Evolutionary conservation across 1,140 invertebrate genomes (phyloP), one percentile per base, ranked within the genome.

Genomic region (Scaptomyza pallida): DNA sequence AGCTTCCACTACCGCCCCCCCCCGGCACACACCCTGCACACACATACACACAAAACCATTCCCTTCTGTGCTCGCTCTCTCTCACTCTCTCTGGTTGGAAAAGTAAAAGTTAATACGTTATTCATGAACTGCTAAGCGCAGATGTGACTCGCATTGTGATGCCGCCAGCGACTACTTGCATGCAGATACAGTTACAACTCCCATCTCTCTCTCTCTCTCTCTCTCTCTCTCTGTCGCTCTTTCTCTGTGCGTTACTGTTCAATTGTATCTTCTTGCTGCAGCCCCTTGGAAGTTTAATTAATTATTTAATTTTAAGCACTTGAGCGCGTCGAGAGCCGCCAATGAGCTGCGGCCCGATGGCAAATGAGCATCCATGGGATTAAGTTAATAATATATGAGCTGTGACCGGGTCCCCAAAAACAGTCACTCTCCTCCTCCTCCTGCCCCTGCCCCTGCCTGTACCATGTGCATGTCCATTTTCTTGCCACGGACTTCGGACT

Each of bases 221-320:
- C 4, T 16, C 43, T 5, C 19, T 17, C 13, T 12, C 19, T 45
- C 16, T 13, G 9, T n/a, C 15, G 8, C 19, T 44, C 19, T 6
- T n/a, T 15, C 16, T 12, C 30, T 35, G 9, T 21, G 12, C 33
- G 5, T 37, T 1, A 5, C 23, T 4, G 33, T 37, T 37, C n/a
- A 37, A 37, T 37, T 40, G 50, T 61, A 21, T 33, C 30, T 48
- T 51, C 37, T 55, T 54, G 63, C 51, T 56, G 23, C 37, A 54
- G 30, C 54, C 61, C 47, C 81, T 76, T 72, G 61, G 62, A 60
- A 86, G 78, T 88, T 88, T 88, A 88, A 88, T 88, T 88, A 88
- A 88, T 88, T 88, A 88, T 88, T 88, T 88, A 88, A 88, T 88
- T 88, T 88, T 88, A 88, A 88, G 82, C 82, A 88, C 82, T 88